Base-by-base conservation (phyloP, 2,797 vertebrate genomes). In the Cirrhinus molitorella region DNA sequence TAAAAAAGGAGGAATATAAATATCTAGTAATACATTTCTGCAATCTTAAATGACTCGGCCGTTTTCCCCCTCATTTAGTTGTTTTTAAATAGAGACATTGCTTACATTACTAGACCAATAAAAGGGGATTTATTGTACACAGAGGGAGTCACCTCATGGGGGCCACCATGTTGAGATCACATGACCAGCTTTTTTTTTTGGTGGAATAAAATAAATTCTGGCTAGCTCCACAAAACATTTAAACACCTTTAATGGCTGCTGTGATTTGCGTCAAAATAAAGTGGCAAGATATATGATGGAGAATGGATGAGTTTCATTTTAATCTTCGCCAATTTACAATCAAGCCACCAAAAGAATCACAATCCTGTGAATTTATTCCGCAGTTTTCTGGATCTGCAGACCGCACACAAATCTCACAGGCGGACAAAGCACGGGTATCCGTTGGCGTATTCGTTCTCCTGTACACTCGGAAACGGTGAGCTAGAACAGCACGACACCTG, bases 401-500 rank as follows among this genome's bases (percentile, higher is more conserved):
- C n/a, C n/a, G n/a, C n/a, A n/a, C n/a, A 96, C 87, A 94, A 95
- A 95, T 87, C 70, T 86, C 90, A 94, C 92, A 94, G 95, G 37
- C 59, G 63, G 95, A 96, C 95, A 89, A 61, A 96, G 94, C 94
- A 94, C 94, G 47, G 95, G 94, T 92, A 92, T 94, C 94, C 93
- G 92, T 92, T 91, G 43, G 92, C 91, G 90, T 95, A 94, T 93
- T 95, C 95, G 93, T 96, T 96, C 94, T 96, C 96, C 97, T 98
- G 97, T 99, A 98, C 97, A 99, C 96, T 94, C 94, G 91, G 92
- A 94, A 40, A 95, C 91, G 95, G 96, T 97, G 97, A 98, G 97
- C 96, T 93, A 97, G 96, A 98, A 99, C 97, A 97, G 93, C 96
- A 99, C 97, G 96, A 99, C 97, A 99, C 95, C 97, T 96, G 97